A percentile compares a stretch with the other conserved stretches of the same genome.
Evolutionary conservation across 1,140 invertebrate genomes (phyloP).

Genomic region (Drosophila tsacasi): DNA sequence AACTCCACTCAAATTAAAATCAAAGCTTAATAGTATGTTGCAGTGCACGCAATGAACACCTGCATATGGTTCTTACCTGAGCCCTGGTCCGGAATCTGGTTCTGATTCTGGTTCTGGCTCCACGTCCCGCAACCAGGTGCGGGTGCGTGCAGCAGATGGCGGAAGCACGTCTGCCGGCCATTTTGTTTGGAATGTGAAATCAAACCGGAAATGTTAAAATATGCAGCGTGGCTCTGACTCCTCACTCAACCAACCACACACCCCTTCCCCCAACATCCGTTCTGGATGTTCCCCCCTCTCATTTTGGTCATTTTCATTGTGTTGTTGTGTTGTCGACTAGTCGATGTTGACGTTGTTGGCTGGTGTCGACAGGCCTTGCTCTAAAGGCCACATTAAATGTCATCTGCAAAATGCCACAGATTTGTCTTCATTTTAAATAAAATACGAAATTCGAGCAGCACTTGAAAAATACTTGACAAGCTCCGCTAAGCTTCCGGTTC

Average conservation of each 20-base stretch:
- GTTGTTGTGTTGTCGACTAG: conserved; percentile 11
- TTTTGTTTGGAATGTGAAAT: conserved; percentile 81
- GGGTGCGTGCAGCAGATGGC: conserved; percentile 54
- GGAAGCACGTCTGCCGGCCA: conserved; percentile 79
- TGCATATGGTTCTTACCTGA: conserved; percentile 11
- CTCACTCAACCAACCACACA: conserved; percentile 26
- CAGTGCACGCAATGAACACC: conserved; percentile 9
- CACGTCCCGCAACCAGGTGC: neutral
- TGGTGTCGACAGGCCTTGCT: conserved; percentile 54
- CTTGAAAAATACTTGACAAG: conserved; percentile 4
- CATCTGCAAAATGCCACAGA: conserved; percentile 31
- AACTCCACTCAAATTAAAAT: neutral
- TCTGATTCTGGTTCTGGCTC: neutral
- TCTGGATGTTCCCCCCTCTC: neutral
- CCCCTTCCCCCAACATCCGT: neutral
- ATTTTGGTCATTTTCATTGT: conserved; percentile 34
- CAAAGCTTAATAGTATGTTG: neutral
- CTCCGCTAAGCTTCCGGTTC: conserved; percentile 21
- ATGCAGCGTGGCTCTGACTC: conserved; percentile 63
- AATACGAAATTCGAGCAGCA: conserved; percentile 17
- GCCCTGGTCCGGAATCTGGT: neutral
- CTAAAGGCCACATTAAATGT: conserved; percentile 38
- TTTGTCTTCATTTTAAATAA: conserved; percentile 26
- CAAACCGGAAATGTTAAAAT: conserved; percentile 80
- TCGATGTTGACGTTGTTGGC: conserved; percentile 27